These are phyloP conservation scores for Carapus acus DNA, from an alignment of 2,797 vertebrate species.

Conservation along the genomic window DNA sequence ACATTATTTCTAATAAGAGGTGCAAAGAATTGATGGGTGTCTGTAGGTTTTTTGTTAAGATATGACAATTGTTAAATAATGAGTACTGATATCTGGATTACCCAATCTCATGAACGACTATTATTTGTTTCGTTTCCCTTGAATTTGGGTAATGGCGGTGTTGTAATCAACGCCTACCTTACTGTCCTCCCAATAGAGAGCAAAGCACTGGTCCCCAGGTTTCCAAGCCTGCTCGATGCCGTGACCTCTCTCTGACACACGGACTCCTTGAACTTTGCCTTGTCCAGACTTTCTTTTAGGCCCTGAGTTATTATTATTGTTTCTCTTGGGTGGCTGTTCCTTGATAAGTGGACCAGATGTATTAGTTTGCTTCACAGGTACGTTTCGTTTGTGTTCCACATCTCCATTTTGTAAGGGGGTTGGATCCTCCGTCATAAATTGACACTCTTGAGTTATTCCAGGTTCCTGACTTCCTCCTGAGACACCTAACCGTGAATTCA, in stretches of 20 bases:
- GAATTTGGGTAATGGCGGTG: neutral
- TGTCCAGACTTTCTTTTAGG: conserved; percentile 85
- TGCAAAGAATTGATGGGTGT: no score
- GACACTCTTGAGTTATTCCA: conserved; percentile 58
- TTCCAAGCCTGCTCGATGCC: conserved; percentile 75
- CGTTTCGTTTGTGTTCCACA: conserved; percentile 81
- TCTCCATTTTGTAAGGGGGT: conserved; percentile 84
- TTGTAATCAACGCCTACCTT: conserved; percentile 76
- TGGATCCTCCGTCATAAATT: conserved; percentile 39
- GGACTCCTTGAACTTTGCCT: conserved; percentile 68
- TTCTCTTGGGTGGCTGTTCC: conserved; percentile 75
- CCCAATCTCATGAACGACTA: no score
- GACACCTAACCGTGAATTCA: conserved; percentile 71
- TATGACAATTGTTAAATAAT: no score
- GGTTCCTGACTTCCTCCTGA: conserved; percentile 62
- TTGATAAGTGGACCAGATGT: conserved; percentile 53
- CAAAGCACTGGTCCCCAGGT: conserved; percentile 92
- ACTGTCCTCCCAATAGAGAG: conserved; percentile 97
- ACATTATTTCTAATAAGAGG: no score
- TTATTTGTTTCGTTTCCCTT: no score
- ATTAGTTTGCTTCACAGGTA: conserved; percentile 82
- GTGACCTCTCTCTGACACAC: conserved; percentile 66
- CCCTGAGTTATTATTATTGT: conserved; percentile 73
- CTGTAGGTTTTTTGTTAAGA: no score
- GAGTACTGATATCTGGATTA: no score